phyloP scores from a whole-genome alignment of 2,888 invertebrate species.

The Pterostichus niger region DNA sequence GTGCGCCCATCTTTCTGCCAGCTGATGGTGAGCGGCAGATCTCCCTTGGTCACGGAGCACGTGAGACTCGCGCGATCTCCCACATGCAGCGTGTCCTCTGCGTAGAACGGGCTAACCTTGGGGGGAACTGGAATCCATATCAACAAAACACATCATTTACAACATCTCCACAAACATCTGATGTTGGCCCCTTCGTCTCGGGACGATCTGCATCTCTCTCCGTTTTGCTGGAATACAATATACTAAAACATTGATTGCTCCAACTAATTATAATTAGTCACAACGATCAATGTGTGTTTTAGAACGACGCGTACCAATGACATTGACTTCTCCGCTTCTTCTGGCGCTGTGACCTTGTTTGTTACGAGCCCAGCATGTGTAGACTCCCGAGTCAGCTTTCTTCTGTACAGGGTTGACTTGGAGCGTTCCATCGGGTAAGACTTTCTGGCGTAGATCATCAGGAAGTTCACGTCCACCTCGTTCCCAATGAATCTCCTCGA shows the following conservation, averaged over 20 bases:
- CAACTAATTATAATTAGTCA: neutral
- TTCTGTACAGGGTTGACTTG: constrained; percentile 88
- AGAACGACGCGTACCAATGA: constrained; percentile 83
- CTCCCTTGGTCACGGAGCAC: constrained; percentile 88
- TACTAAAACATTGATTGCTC: constrained; percentile 2
- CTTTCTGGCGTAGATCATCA: constrained; percentile 89
- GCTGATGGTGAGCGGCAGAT: constrained; percentile 86
- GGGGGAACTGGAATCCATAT: constrained; percentile 83
- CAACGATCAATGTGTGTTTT: neutral
- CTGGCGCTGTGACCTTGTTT: constrained; percentile 87
- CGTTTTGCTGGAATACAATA: constrained; percentile 24
- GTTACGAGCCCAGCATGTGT: constrained; percentile 89
- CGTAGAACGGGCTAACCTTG: constrained; percentile 87
- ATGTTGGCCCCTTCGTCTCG: constrained; percentile 12
- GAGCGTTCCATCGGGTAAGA: constrained; percentile 86
- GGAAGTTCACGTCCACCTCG: constrained; percentile 86
- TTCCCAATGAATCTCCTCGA: constrained; percentile 90
- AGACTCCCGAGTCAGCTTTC: constrained; percentile 86
- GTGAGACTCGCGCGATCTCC: constrained; percentile 87
- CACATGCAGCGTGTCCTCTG: constrained; percentile 84
- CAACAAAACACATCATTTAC: constrained; percentile 48
- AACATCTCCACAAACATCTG: neutral
- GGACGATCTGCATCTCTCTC: constrained; percentile 16
- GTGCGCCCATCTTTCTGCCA: constrained; percentile 88
- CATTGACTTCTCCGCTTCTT: constrained; percentile 86